Evolutionary conservation across 64 coral and sea anemone species (phyloP).

Genomic region (Anthopleura sola): DNA sequence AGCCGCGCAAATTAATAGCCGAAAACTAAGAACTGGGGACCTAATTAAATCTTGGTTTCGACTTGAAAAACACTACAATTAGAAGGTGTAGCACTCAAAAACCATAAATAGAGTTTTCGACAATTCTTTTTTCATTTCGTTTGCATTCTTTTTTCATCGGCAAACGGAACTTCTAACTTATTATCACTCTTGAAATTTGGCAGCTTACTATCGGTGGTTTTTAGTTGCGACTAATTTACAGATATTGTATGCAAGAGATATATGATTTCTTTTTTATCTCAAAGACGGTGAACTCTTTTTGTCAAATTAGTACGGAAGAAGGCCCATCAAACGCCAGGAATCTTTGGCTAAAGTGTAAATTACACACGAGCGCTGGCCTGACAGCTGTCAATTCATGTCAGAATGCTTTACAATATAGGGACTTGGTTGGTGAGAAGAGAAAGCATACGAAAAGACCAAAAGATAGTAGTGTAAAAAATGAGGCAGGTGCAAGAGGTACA

Average conservation of each 20-base stretch:
- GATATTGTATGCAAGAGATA: slow-evolving; percentile 14
- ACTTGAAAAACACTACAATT: background rate
- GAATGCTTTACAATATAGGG: slow-evolving; percentile 5
- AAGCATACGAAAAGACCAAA: background rate
- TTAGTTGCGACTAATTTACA: background rate
- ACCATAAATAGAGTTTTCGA: background rate
- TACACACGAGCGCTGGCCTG: slow-evolving; percentile 23
- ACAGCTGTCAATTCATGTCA: slow-evolving; percentile 18
- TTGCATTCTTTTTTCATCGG: background rate
- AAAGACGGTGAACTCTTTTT: slow-evolving; percentile 13
- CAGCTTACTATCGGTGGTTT: background rate
- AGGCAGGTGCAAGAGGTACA: background rate
- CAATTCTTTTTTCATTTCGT: background rate
- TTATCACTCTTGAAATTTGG: background rate
- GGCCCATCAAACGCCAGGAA: slow-evolving; percentile 42
- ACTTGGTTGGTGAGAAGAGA: background rate
- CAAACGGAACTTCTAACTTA: background rate
- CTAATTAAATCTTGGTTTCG: background rate
- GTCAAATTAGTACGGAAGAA: slow-evolving; percentile 50
- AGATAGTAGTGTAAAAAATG: background rate
- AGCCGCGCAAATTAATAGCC: background rate
- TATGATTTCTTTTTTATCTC: slow-evolving; percentile 2
- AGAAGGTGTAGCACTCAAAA: background rate
- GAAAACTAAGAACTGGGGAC: background rate
- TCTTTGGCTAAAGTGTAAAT: slow-evolving; percentile 30